phyloP scores from a whole-genome alignment of 2,888 invertebrate species.

The Euphydryas editha region DNA sequence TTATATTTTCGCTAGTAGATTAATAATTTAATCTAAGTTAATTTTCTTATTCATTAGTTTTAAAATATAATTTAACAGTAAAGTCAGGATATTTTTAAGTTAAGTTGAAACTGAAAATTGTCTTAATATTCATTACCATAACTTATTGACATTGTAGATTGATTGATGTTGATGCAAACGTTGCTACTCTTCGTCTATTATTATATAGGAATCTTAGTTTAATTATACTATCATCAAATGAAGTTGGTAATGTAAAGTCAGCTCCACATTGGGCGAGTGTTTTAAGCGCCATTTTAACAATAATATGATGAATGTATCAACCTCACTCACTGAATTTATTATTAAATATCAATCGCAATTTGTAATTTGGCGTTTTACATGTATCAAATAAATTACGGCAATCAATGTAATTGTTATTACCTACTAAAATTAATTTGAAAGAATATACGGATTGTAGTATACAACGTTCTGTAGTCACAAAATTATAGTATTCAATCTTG shows the following conservation, averaged over 20 bases:
- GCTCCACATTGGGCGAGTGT: background rate
- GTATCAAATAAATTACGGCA: constrained; percentile 56
- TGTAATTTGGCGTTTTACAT: constrained; percentile 46
- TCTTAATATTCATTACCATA: background rate
- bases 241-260: constrained; percentile 5
- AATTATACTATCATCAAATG: constrained; percentile 42
- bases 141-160: constrained; percentile 10
- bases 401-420: background rate
- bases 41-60: no score
- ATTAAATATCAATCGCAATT: constrained; percentile 44
- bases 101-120: background rate
- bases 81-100: background rate
- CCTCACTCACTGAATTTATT: background rate
- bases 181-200: constrained; percentile 65
- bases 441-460: background rate
- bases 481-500: background rate
- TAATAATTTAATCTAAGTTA: background rate
- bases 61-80: background rate
- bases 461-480: constrained; percentile 6
- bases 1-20: no score
- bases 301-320: constrained; percentile 5
- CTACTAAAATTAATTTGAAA: background rate
- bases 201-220: constrained; percentile 57
- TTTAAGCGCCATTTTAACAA: constrained; percentile 13
- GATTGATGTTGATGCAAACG: constrained; percentile 56